Evolutionary conservation across 2,113 vertebrate genomes (phyloP).

Genomic region (Syngnathus typhle): DNA sequence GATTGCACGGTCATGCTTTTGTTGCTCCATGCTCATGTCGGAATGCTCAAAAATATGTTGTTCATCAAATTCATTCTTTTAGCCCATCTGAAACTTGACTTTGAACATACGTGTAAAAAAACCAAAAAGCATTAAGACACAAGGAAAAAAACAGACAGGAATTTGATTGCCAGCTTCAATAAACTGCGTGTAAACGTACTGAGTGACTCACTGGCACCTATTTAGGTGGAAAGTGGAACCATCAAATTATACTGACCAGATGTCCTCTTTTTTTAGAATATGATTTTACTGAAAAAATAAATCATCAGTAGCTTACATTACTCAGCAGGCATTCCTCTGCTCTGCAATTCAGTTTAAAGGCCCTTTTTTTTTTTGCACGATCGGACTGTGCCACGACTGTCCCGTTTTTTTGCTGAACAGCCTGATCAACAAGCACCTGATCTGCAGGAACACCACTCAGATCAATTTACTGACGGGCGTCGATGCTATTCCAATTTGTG

Average conservation of each 20-base stretch:
- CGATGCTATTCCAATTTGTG: background rate
- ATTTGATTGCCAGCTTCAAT: background rate
- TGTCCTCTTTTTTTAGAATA: background rate
- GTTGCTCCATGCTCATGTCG: background rate
- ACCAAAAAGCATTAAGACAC: background rate
- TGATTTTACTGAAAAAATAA: background rate
- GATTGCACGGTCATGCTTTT: background rate
- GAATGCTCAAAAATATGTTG: background rate
- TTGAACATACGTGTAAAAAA: background rate
- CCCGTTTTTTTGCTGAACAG: background rate
- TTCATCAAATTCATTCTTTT: background rate
- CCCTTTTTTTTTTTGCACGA: no score
- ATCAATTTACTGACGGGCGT: background rate
- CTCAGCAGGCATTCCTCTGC: background rate
- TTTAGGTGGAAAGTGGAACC: background rate
- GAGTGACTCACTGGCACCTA: background rate
- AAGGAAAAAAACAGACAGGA: background rate
- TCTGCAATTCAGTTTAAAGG: background rate
- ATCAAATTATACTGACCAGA: background rate
- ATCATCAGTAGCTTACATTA: background rate
- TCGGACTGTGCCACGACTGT: background rate
- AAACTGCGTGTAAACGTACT: background rate
- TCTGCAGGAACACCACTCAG: background rate
- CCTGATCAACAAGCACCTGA: background rate
- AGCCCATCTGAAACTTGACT: background rate